Conservation (phyloP, 2,113 vertebrate species). For the Osmerus eperlanus region DNA sequence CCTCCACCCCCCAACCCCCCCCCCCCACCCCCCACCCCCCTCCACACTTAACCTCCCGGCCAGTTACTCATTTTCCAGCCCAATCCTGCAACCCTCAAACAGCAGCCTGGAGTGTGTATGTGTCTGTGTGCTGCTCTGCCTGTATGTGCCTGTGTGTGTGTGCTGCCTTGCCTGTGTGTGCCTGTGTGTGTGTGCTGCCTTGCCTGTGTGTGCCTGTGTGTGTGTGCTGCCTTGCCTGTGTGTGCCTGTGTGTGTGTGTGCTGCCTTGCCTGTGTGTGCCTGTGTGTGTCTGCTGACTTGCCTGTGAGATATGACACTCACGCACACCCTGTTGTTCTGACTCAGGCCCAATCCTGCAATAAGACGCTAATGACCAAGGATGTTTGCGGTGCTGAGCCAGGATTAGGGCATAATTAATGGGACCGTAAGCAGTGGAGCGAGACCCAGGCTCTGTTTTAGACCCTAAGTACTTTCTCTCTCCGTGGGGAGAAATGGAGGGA, state of each 20-base stretch:
- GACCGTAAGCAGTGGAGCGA: constrained; percentile 34
- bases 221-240: not conserved
- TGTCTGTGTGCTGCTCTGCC: constrained; percentile 1
- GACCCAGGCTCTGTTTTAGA: constrained; percentile 43
- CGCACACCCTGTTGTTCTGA: constrained; percentile 45
- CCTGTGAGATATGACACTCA: constrained; percentile 31
- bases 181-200: not conserved
- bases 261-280: constrained; percentile 22
- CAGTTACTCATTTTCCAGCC: constrained; percentile 50
- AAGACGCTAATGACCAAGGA: constrained; percentile 58
- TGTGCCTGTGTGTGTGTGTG: constrained; percentile 8
- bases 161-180: not conserved
- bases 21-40: not conserved
- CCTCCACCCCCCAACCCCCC: not conserved
- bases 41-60: constrained; percentile 13
- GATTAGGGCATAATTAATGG: constrained; percentile 53
- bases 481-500: constrained; percentile 37
- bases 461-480: constrained; percentile 54
- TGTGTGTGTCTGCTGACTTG: not conserved
- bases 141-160: constrained; percentile 7
- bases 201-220: constrained; percentile 27
- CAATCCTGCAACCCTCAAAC: constrained; percentile 53
- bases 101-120: constrained; percentile 41
- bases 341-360: constrained; percentile 54
- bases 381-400: constrained; percentile 61